phyloP scores from a whole-genome alignment of 2,113 vertebrate genomes.

The Blennius ocellaris region DNA sequence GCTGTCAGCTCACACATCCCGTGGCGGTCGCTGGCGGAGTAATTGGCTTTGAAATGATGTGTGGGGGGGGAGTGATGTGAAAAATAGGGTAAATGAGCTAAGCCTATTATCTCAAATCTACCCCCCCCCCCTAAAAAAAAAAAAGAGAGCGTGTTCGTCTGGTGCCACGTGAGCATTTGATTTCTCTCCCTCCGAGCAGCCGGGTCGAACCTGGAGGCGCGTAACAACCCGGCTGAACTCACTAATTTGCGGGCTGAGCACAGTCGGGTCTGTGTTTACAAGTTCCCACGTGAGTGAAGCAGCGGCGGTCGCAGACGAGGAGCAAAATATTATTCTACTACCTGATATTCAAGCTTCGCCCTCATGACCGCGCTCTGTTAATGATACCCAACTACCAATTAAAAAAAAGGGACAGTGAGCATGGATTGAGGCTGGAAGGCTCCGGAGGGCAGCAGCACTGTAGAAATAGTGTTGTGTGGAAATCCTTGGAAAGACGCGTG shows the following conservation, averaged over 20 bases:
- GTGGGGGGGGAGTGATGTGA: slow-evolving; percentile 24
- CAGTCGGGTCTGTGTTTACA: slow-evolving; percentile 55
- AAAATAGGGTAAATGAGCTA: slow-evolving; percentile 64
- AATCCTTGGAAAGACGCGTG: too few species aligned
- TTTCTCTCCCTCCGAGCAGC: slow-evolving; percentile 48
- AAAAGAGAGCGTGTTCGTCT: slow-evolving; percentile 14
- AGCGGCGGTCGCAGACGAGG: slow-evolving; percentile 7
- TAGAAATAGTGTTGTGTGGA: neutral
- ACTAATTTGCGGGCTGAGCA: slow-evolving; percentile 53
- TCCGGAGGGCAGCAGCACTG: neutral
- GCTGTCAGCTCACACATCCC: slow-evolving; percentile 60
- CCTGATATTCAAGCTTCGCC: slow-evolving; percentile 7
- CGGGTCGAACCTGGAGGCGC: slow-evolving; percentile 47
- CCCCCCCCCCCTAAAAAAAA: slow-evolving; percentile 19
- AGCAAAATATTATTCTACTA: slow-evolving; percentile 3
- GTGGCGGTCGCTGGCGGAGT: slow-evolving; percentile 48
- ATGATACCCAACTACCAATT: slow-evolving; percentile 4
- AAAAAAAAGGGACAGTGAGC: neutral
- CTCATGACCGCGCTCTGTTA: neutral
- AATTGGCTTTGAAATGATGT: slow-evolving; percentile 71
- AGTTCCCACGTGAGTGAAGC: slow-evolving; percentile 37
- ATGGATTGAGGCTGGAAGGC: neutral
- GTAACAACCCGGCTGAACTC: slow-evolving; percentile 55
- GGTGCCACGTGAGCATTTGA: slow-evolving; percentile 53
- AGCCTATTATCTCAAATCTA: slow-evolving; percentile 62